phyloP scores from a whole-genome alignment of 2,888 invertebrate genomes.

The Calameuta idolon region DNA sequence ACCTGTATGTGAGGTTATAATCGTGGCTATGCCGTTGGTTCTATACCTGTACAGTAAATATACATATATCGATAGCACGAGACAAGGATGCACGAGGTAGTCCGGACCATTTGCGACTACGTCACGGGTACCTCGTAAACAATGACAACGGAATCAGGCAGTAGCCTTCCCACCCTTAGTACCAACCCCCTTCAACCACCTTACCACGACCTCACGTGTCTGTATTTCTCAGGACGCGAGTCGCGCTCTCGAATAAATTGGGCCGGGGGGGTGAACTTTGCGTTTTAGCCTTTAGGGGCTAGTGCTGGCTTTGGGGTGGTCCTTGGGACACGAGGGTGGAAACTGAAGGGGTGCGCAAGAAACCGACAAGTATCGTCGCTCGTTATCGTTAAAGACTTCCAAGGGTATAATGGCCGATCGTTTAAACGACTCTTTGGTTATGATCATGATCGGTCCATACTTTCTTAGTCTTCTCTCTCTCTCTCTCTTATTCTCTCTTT shows the following conservation, averaged over 20 bases:
- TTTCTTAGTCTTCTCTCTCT: too few species aligned
- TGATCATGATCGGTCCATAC: too few species aligned
- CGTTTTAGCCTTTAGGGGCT: background rate
- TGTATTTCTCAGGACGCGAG: too few species aligned
- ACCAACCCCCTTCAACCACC: too few species aligned
- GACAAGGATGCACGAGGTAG: slow-evolving; percentile 18
- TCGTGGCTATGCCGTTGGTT: slow-evolving; percentile 40
- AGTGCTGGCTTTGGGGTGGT: slow-evolving; percentile 5
- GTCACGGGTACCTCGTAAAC: slow-evolving; percentile 52
- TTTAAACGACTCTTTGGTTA: too few species aligned
- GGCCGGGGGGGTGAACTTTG: background rate
- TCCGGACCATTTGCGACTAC: slow-evolving; percentile 37
- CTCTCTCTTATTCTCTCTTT: too few species aligned
- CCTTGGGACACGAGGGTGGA: too few species aligned
- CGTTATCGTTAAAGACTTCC: slow-evolving; percentile 30
- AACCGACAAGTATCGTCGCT: slow-evolving; percentile 28
- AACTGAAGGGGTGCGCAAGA: slow-evolving; percentile 14
- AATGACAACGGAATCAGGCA: slow-evolving; percentile 38
- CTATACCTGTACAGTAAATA: slow-evolving; percentile 9
- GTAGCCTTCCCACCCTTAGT: too few species aligned
- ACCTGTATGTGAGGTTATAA: slow-evolving; percentile 56
- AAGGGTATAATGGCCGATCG: slow-evolving; percentile 20
- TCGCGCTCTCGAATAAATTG: background rate
- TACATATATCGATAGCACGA: slow-evolving; percentile 16
- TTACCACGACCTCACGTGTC: background rate